Evolutionary conservation across 2,888 invertebrate species (phyloP).

Genomic region (Tiliacea aurago): DNA sequence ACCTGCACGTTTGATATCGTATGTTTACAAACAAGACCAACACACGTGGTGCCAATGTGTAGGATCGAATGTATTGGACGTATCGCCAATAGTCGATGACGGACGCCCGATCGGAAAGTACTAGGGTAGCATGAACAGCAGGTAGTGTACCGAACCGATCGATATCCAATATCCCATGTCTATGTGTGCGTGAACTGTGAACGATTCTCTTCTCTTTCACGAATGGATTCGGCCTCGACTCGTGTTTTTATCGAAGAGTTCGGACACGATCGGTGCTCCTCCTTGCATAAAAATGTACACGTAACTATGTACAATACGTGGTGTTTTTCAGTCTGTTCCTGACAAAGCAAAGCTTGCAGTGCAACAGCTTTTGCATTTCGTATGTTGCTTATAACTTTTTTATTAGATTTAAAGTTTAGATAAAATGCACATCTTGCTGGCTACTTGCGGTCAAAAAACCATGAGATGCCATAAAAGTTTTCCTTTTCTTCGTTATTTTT

Average conservation of each 20-base stretch:
- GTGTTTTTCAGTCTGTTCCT: slow-evolving; percentile 2
- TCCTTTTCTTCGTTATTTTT: slow-evolving; percentile 2
- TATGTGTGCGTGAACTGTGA: slow-evolving; percentile 51
- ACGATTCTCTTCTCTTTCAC: slow-evolving; percentile 42
- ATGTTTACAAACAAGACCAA: slow-evolving; percentile 29
- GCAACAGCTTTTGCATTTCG: not conserved
- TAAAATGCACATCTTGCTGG: slow-evolving; percentile 5
- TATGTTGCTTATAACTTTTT: slow-evolving; percentile 6
- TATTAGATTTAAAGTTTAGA: not conserved
- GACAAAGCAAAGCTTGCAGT: slow-evolving; percentile 1
- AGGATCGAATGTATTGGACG: slow-evolving; percentile 44
- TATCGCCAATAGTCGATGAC: slow-evolving; percentile 50
- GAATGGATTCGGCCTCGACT: slow-evolving; percentile 27
- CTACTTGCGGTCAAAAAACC: not conserved
- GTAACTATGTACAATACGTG: not conserved
- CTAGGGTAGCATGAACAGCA: slow-evolving; percentile 50
- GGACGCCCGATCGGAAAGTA: slow-evolving; percentile 54
- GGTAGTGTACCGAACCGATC: slow-evolving; percentile 60
- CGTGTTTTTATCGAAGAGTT: slow-evolving; percentile 21
- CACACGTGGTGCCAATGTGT: slow-evolving; percentile 21
- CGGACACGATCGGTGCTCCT: slow-evolving; percentile 14
- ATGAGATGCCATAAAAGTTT: slow-evolving; percentile 5
- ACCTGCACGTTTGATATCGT: not conserved
- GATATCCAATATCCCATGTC: slow-evolving; percentile 56
- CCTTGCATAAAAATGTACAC: not conserved